phyloP scores from a whole-genome alignment of 2,888 invertebrate species.

The Bellardia bayeri region DNA sequence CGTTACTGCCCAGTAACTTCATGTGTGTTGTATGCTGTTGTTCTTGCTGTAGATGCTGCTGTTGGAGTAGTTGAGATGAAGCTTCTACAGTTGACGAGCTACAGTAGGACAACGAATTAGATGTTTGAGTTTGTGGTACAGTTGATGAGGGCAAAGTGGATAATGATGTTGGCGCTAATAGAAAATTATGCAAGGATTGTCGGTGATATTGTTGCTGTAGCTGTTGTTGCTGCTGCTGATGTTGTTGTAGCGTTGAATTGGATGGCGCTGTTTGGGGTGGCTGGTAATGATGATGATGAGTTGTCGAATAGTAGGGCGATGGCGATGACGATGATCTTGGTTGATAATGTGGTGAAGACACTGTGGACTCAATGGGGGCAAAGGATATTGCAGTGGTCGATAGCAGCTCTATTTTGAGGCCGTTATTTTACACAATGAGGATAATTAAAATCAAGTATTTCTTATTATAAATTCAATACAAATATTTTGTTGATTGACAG shows the following conservation, averaged over 20 bases:
- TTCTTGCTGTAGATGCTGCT: conserved; percentile 76
- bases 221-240: conserved; percentile 81
- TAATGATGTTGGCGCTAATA: conserved; percentile 85
- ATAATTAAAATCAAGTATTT: background rate
- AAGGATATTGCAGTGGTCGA: conserved; percentile 83
- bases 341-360: conserved; percentile 72
- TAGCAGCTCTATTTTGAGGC: conserved; percentile 84
- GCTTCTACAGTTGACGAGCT: conserved; percentile 38
- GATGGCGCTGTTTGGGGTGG: conserved; percentile 77
- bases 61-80: conserved; percentile 74
- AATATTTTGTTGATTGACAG: background rate
- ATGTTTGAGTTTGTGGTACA: conserved; percentile 80
- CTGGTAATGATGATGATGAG: conserved; percentile 81
- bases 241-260: conserved; percentile 80
- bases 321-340: conserved; percentile 74
- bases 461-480: background rate
- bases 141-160: conserved; percentile 83
- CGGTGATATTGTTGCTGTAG: conserved; percentile 85
- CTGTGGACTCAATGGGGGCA: conserved; percentile 81
- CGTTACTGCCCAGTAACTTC: conserved; percentile 91
- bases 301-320: conserved; percentile 77
- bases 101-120: conserved; percentile 62
- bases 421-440: conserved; percentile 73
- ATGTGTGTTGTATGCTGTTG: conserved; percentile 85
- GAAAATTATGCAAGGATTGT: conserved; percentile 72